These are phyloP conservation scores for Tiliacea aurago DNA, from an alignment of 2,888 invertebrate genomes.

Conservation along the genomic window DNA sequence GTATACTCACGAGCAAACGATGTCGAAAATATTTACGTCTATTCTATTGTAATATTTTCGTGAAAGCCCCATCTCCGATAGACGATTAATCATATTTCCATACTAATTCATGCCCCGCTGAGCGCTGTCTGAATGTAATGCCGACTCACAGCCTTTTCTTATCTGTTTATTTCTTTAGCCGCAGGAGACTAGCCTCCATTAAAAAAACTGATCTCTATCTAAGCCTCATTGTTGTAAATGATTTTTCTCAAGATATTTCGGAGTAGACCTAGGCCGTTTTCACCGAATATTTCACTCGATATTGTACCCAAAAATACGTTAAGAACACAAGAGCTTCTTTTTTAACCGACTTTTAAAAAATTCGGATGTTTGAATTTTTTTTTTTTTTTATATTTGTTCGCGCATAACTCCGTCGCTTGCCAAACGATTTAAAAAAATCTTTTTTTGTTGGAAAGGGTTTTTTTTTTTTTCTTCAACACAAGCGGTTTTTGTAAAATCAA, in stretches of 20 bases:
- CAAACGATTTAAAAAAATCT: too few relatives aligned
- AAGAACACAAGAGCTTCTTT: slow-evolving; percentile 1
- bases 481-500: too few relatives aligned
- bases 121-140: slow-evolving; percentile 50
- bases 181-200: slow-evolving; percentile 38
- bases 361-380: too few relatives aligned
- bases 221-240: slow-evolving; percentile 34
- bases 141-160: slow-evolving; percentile 47
- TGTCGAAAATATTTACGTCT: slow-evolving; percentile 43
- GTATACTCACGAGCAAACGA: slow-evolving; percentile 19
- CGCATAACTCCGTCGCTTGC: too few relatives aligned
- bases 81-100: slow-evolving; percentile 60
- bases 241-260: slow-evolving; percentile 19
- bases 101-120: slow-evolving; percentile 60
- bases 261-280: slow-evolving; percentile 23
- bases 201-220: slow-evolving; percentile 46
- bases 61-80: slow-evolving; percentile 46
- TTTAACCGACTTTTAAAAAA: too few relatives aligned
- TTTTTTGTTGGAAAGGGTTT: too few relatives aligned
- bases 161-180: slow-evolving; percentile 52
- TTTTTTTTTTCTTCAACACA: too few relatives aligned
- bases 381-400: too few relatives aligned
- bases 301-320: slow-evolving; percentile 27
- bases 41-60: slow-evolving; percentile 38
- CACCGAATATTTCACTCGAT: slow-evolving; percentile 13